Evolutionary conservation across 2,888 invertebrate genomes (phyloP).

Genomic region (Pterostichus niger): DNA sequence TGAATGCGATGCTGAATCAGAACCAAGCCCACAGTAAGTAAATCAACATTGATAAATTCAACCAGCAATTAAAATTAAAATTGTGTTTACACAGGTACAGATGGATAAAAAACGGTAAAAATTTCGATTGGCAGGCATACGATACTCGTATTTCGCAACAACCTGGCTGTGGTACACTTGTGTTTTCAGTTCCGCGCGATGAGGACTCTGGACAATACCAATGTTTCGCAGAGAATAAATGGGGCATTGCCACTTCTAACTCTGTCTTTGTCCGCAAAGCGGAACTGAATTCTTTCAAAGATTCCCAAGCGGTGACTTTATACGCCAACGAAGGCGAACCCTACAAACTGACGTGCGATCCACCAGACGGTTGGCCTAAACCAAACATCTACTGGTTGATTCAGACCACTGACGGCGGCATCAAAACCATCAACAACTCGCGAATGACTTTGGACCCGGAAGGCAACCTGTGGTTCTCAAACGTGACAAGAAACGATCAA

Average conservation of each 20-base stretch:
- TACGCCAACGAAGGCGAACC: constrained; percentile 92
- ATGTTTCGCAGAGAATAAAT: constrained; percentile 96
- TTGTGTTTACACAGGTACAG: constrained; percentile 81
- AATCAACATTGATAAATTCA: constrained; percentile 15
- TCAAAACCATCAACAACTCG: constrained; percentile 94
- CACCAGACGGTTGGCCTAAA: constrained; percentile 97
- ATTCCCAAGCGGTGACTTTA: constrained; percentile 79
- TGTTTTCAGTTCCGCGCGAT: constrained; percentile 91
- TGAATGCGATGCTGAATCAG: constrained; percentile 97
- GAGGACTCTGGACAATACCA: constrained; percentile 97
- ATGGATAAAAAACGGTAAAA: constrained; percentile 97
- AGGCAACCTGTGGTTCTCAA: constrained; percentile 98
- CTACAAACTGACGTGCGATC: constrained; percentile 92
- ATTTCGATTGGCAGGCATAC: constrained; percentile 96
- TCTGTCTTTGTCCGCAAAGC: constrained; percentile 97
- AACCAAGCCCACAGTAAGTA: constrained; percentile 94
- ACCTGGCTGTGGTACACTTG: constrained; percentile 95
- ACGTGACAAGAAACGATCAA: constrained; percentile 91
- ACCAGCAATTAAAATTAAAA: constrained; percentile 21
- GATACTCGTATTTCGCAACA: constrained; percentile 97
- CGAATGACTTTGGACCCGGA: constrained; percentile 97
- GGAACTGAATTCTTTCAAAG: constrained; percentile 92
- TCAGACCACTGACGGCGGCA: constrained; percentile 87
- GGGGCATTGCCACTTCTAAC: constrained; percentile 96
- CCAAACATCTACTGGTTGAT: constrained; percentile 97